Conservation (phyloP, 2,797 vertebrate species). For the Sitta carolinensis region DNA sequence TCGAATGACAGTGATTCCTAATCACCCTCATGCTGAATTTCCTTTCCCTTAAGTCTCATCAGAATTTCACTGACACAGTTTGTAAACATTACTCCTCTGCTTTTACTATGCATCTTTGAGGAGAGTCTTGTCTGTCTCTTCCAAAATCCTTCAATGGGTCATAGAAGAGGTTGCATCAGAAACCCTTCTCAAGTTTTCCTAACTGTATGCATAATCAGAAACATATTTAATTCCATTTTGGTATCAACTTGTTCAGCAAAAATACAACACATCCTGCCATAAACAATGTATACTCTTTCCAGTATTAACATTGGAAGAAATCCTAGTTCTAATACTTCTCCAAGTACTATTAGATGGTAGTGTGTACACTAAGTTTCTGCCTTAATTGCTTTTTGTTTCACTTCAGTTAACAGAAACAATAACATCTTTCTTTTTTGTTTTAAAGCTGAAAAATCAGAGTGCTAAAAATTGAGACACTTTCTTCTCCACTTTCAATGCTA, state of each 20-base stretch:
- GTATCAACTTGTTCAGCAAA: background rate
- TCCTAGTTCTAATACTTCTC: background rate
- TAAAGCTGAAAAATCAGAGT: background rate
- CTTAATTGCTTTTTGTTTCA: background rate
- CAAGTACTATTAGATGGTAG: background rate
- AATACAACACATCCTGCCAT: background rate
- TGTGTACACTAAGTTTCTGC: background rate
- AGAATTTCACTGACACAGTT: background rate
- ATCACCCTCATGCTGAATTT: background rate
- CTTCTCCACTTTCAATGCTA: background rate
- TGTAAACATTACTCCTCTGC: background rate
- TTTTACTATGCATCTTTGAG: background rate
- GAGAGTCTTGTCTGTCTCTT: background rate
- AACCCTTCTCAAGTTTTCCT: background rate
- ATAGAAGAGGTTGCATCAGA: background rate
- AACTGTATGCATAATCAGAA: background rate
- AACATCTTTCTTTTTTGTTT: background rate
- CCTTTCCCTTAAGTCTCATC: background rate
- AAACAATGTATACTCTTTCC: background rate
- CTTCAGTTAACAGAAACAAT: background rate
- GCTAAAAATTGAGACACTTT: background rate
- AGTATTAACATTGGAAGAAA: background rate
- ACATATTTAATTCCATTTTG: background rate
- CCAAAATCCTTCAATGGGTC: background rate
- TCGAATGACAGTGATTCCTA: background rate